Base-by-base conservation (phyloP, 2,113 vertebrate genomes). In the Phrynosoma platyrhinos region DNA sequence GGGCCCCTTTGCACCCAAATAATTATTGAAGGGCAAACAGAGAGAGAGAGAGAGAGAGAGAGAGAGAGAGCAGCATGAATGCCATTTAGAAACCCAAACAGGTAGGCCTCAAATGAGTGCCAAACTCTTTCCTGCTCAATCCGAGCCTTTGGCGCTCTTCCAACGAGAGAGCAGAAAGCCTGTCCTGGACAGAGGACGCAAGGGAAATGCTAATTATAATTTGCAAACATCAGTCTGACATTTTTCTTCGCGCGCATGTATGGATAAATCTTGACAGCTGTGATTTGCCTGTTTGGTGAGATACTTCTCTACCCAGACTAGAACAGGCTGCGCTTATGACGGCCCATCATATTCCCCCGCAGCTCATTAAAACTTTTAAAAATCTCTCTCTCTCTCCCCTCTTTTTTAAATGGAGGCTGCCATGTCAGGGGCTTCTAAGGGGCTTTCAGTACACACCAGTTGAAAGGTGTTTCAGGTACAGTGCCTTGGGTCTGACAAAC, bases 401-500 rank as follows among this genome's bases (percentile, higher is more conserved):
- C 12, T 13, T 16, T 62, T n/a, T 81, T 16, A 14, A 14, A 85
- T 30, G 92, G 93, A 95, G 95, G 94, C 90, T 87, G 90, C 88
- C 93, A 92, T 86, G 36, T 94, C 93, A 94, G 96, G 92, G 91
- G 92, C 95, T 95, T 96, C 96, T 90, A 94, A 96, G 95, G 94
- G 96, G 86, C 93, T 94, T 80, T 86, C 85, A 95, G 95, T 95
- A 96, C 96, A 95, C 87, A 84, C 90, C 87, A 88, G 95, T 96
- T 97, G 97, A 97, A 97, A 97, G 96, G 95, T 95, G 96, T 96
- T 96, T 92, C 95, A 96, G 96, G 94, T 94, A 94, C 89, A 53
- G 95, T 96, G 96, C 95, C 96, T 96, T 96, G 96, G 96, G 95
- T 97, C 96, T 97, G 96, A 97, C 97, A 97, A 97, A 97, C 96